phyloP scores from a whole-genome alignment of 2,888 invertebrate genomes.

The Gnatocerus cornutus region DNA sequence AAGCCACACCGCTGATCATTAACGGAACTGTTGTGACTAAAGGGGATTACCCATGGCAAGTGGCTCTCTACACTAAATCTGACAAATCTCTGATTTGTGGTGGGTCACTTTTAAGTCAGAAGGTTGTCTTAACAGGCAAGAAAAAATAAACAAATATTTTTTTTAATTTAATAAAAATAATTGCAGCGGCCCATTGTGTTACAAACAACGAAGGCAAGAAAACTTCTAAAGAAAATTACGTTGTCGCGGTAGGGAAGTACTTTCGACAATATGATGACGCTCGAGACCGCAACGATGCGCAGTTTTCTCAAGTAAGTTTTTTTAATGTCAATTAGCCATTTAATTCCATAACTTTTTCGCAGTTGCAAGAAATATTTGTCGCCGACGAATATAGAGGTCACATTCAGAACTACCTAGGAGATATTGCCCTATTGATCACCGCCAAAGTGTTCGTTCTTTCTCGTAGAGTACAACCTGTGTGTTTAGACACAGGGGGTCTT shows the following conservation, averaged over 20 bases:
- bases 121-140: constrained; percentile 63
- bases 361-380: constrained; percentile 57
- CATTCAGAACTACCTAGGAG: constrained; percentile 58
- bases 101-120: constrained; percentile 62
- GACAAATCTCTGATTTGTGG: constrained; percentile 58
- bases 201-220: constrained; percentile 48
- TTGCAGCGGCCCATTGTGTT: constrained; percentile 66
- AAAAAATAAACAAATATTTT: constrained; percentile 27
- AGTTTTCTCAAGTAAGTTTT: constrained; percentile 60
- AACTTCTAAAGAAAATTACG: constrained; percentile 45
- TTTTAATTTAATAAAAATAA: constrained; percentile 37
- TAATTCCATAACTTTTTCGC: constrained; percentile 44
- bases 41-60: constrained; percentile 66
- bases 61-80: constrained; percentile 59
- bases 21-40: constrained; percentile 57
- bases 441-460: constrained; percentile 60
- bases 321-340: not conserved
- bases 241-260: constrained; percentile 65
- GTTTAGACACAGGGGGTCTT: constrained; percentile 59
- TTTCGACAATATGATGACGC: constrained; percentile 59
- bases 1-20: constrained; percentile 60
- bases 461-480: constrained; percentile 66
- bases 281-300: constrained; percentile 58
- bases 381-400: constrained; percentile 57
- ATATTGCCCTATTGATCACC: constrained; percentile 66